Conservation (phyloP, 2,113 vertebrate species). For the Ifrita kowaldi region DNA sequence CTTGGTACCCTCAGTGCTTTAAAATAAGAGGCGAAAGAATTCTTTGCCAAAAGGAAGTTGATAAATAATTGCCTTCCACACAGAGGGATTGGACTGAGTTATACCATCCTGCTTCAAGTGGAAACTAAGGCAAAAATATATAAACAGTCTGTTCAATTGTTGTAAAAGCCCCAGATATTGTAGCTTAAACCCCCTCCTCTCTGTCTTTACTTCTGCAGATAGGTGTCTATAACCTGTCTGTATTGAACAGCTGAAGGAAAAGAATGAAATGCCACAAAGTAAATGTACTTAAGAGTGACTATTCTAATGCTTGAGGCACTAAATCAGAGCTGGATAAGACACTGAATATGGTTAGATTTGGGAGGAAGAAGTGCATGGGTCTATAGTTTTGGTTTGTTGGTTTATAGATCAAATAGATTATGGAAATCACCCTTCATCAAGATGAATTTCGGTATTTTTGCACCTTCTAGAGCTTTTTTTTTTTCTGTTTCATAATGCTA, state of each 20-base stretch:
- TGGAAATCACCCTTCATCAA: not conserved
- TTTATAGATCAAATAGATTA: not conserved
- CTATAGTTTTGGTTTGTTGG: not conserved
- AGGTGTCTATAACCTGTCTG: not conserved
- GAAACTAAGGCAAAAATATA: slow-evolving; percentile 16
- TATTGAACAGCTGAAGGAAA: not conserved
- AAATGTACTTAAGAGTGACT: not conserved
- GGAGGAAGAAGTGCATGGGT: not conserved
- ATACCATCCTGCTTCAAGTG: not conserved
- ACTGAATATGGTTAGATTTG: not conserved
- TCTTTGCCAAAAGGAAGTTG: slow-evolving; percentile 48
- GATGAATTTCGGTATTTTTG: not conserved
- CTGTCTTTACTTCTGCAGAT: not conserved
- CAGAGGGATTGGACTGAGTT: not conserved
- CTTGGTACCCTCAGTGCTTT: slow-evolving; percentile 43
- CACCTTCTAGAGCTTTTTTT: not conserved
- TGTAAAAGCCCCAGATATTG: not conserved
- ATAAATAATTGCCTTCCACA: slow-evolving; percentile 30
- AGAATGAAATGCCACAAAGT: not conserved
- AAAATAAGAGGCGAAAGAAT: slow-evolving; percentile 36
- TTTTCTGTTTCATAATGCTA: not conserved
- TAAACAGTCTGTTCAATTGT: not conserved
- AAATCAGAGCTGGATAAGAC: not conserved
- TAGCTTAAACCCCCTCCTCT: not conserved
- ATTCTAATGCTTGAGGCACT: not conserved